Evolutionary conservation across 2,113 vertebrate genomes (phyloP), one percentile per base, ranked within the genome.

Genomic region (Chamaea fasciata): DNA sequence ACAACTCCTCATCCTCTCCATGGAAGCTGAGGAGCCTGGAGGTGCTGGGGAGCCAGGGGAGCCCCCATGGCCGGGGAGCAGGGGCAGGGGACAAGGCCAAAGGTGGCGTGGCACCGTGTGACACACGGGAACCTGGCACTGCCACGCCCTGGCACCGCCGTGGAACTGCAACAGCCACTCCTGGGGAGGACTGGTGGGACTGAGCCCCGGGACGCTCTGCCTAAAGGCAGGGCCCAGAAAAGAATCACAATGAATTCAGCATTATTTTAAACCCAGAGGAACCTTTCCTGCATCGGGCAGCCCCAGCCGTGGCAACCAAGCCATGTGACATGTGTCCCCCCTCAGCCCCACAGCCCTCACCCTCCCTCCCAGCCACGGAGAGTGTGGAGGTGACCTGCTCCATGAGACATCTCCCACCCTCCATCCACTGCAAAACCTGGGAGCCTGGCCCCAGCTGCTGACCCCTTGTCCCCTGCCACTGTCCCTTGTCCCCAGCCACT

Each of bases 331-430:
- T 0, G 19, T 26, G 26, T 19, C 49, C 57, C 49, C 57, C 80
- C 37, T 15, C 33, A 2, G 19, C 26, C 79, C 47, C 80, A 10
- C 4, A 9, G 30, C 53, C 64, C 52, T 9, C 16, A 1, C 12
- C 7, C 2, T 50, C 62, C 24, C 30, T 6, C 22, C 44, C 7
- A 4, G n/a, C 6, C 31, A 2, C 0, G 1, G 42, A 0, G 1
- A 37, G 23, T 0, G 9, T 1, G 6, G 37, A 26, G 33, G 35
- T 1, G 5, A 22, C 21, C 1, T 2, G 55, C 13, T 41, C 33
- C 2, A 1, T 4, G 15, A 14, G 27, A 11, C 4, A 0, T 35
- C 28, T 44, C 37, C 69, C 19, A 4, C 16, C 41, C 30, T 19
- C 35, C 28, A 7, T 3, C 20, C 7, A 0, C 60, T 14, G 73